phyloP scores from a whole-genome alignment of 2,113 vertebrate genomes.

The Gallinago jamesoni region DNA sequence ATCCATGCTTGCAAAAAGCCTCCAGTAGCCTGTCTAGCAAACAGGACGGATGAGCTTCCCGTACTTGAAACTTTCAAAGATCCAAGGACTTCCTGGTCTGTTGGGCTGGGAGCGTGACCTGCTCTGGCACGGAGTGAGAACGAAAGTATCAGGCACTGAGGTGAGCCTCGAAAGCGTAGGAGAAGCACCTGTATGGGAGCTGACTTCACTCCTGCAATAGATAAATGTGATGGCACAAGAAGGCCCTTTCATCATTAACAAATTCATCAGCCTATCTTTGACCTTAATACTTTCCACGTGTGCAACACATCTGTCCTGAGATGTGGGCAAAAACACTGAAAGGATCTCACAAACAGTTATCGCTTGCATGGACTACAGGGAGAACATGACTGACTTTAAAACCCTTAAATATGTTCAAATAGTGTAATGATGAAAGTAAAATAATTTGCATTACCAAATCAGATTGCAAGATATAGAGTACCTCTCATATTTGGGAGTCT shows the following conservation, averaged over 20 bases:
- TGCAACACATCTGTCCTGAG: neutral
- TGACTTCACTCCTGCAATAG: neutral
- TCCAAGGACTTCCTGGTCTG: neutral
- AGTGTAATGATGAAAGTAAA: neutral
- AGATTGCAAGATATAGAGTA: neutral
- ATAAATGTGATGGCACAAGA: neutral
- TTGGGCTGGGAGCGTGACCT: neutral
- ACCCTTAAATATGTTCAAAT: neutral
- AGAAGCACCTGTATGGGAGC: neutral
- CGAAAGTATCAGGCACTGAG: rapidly evolving
- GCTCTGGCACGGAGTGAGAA: neutral
- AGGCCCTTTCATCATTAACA: neutral
- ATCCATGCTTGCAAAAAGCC: neutral
- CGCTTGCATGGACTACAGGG: neutral
- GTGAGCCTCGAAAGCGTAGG: neutral
- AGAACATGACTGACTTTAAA: neutral
- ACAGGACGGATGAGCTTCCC: neutral
- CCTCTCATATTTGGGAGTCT: neutral
- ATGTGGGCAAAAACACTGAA: neutral
- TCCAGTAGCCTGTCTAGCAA: neutral
- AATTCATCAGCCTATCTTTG: neutral
- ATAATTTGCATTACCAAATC: neutral
- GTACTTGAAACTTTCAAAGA: neutral
- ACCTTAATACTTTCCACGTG: neutral
- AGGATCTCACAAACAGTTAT: neutral